A percentile compares a stretch with the other conserved stretches of the same genome.
Conservation (phyloP, 2,888 invertebrate species). For the Nebria brevicollis region DNA sequence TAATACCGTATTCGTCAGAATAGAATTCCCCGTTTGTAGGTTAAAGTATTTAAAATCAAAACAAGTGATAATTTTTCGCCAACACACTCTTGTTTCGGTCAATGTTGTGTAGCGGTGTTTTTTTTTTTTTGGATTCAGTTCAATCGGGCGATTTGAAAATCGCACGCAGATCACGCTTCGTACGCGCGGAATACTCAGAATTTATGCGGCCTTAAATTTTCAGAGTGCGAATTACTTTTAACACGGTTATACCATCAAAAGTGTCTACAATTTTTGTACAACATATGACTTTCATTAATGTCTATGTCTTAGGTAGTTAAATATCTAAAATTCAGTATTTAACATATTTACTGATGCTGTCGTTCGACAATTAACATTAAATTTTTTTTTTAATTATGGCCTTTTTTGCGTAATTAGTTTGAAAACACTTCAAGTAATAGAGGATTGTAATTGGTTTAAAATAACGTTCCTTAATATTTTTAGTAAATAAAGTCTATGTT, state of each 20-base stretch:
- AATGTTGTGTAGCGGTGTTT: background rate
- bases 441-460: too few relatives aligned
- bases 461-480: too few relatives aligned
- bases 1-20: conserved; percentile 10
- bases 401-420: too few relatives aligned
- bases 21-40: background rate
- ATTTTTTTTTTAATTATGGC: too few relatives aligned
- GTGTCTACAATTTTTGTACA: background rate
- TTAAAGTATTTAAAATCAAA: background rate
- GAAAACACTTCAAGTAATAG: too few relatives aligned
- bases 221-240: background rate
- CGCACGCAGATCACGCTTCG: background rate
- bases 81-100: conserved; percentile 7
- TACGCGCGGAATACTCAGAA: background rate
- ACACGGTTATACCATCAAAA: background rate
- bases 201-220: background rate
- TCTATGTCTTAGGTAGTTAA: too few relatives aligned
- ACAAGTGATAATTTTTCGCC: conserved; percentile 16
- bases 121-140: conserved; percentile 11
- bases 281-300: too few relatives aligned
- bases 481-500: too few relatives aligned
- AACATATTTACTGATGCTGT: too few relatives aligned
- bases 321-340: too few relatives aligned
- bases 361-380: too few relatives aligned
- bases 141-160: conserved; percentile 12